Base-by-base conservation (phyloP, 2,797 vertebrate species). In the Silurus lanzhouensis region DNA sequence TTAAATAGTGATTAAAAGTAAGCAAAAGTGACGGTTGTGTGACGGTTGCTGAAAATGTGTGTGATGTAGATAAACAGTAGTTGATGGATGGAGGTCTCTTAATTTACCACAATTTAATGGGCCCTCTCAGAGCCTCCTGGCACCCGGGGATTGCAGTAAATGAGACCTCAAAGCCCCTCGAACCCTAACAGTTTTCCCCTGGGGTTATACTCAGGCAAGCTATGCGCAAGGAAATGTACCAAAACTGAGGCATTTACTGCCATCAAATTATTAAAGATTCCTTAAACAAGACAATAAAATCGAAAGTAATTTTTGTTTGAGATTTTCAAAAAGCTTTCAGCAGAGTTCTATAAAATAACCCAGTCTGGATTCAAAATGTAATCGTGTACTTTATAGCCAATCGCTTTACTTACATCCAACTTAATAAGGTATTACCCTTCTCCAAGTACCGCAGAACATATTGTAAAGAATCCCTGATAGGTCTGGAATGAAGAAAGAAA, bases 61-160 rank as follows among this genome's bases (percentile, higher is more conserved):
- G 79, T 27, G 78, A 88, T 88, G 82, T 48, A 78, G 79, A 88
- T 84, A 79, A 86, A 86, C 74, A 82, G 84, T 57, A 74, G 61
- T 66, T 88, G 87, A 88, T 85, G 86, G 87, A 88, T 85, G 86
- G 44, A 82, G 66, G 74, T 72, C 20, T 83, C 82, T 82, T 84
- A 86, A 84, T 88, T 84, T 84, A 87, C 78, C 71, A 87, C 85
- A 79, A 55, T 78, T 82, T 86, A 83, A 86, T 84, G 60, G 84
- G 66, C 81, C 76, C 81, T 83, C 75, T 83, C 75, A 55, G 68
- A 88, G 81, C 27, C 83, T 78, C 58, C 75, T 31, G 81, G 75
- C 83, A 85, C 74, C 77, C 74, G 55, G 77, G 84, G 84, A 81
- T 84, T 44, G 64, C 13, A 6, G 82, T 74, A 82, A 84, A 82